Conservation (phyloP, 2,113 vertebrate species). For the Sceloporus tristichus region DNA sequence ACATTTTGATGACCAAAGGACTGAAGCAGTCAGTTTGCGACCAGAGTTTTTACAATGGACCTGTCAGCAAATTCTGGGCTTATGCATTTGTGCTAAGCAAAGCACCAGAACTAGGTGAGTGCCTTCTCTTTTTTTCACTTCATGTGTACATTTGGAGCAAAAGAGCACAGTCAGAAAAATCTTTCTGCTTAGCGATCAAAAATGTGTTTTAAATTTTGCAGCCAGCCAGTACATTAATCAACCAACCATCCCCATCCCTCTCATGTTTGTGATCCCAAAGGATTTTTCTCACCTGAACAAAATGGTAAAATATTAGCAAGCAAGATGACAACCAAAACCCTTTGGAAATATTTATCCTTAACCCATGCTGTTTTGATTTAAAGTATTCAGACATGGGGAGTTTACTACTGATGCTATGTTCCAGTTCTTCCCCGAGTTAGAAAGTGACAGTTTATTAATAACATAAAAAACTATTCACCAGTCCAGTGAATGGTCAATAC, state of each 20-base stretch:
- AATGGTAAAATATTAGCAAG: conserved; percentile 1
- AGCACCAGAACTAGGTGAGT: conserved; percentile 98
- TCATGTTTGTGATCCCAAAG: conserved; percentile 10
- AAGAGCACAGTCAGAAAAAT: conserved; percentile 12
- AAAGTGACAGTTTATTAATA: not conserved
- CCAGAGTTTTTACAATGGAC: conserved; percentile 99
- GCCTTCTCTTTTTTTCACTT: conserved; percentile 14
- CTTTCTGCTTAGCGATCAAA: not conserved
- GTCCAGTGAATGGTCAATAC: not conserved
- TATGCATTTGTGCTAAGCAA: conserved; percentile 99
- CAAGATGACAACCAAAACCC: not conserved
- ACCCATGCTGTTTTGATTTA: conserved; percentile 14
- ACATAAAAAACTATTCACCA: not conserved
- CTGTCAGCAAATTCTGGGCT: conserved; percentile 99
- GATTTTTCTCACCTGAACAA: conserved; percentile 25
- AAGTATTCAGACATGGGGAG: not conserved
- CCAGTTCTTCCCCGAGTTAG: not conserved
- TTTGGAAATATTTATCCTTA: not conserved
- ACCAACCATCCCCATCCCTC: not conserved
- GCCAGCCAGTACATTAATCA: not conserved
- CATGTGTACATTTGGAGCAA: conserved; percentile 14
- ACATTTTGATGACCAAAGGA: conserved; percentile 98
- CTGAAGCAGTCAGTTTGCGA: conserved; percentile 98
- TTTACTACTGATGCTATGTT: not conserved
- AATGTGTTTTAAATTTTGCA: not conserved